Base-by-base conservation (phyloP, 1,140 invertebrate species). In the Pantala flavescens region DNA sequence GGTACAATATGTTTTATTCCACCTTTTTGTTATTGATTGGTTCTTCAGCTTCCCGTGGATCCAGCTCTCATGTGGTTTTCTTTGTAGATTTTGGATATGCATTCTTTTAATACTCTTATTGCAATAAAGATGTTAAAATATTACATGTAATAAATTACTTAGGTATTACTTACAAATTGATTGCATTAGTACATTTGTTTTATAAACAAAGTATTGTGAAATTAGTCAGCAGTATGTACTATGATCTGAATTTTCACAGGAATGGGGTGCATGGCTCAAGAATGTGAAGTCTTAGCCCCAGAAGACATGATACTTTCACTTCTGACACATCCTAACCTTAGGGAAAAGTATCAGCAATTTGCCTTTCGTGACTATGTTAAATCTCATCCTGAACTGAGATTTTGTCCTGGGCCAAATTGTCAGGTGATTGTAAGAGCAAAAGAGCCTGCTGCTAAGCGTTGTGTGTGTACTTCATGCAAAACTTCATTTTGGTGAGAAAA, bases 381-480 rank as follows among this genome's bases (percentile, higher is more conserved):
- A 81, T 93, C 93, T 72, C 93, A 97, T 85, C 94, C 94, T 12
- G 87, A 94, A 80, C 84, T 97, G 74, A 84, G 93, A 80, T 98
- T 97, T 83, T 99, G 98, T 84, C 96, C 97, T 70, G 97, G 97
- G 74, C 91, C 94, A 71, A 98, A 98, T 85, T 99, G 98, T 86
- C 90, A 93, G 83, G 89, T 95, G 77, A 87, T 96, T 70, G 86
- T 96, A 76, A 84, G 88, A 79, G 91, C 92, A 24, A 89, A 90
- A 81, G 90, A 94, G 81, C 82, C 85, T 24, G 88, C 90, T 80
- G 90, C 92, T n/a, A 95, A 95, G 84, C 84, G 91, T 78, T 90
- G 92, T 10, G 87, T 88, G 76, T 96, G 94, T 84, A 85, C 85
- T 73, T 82, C 87, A 0, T 96, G 94, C 82, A 91, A 93, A 83